Conservation (phyloP, 2,888 invertebrate species). For the Protodeltote pygarga region DNA sequence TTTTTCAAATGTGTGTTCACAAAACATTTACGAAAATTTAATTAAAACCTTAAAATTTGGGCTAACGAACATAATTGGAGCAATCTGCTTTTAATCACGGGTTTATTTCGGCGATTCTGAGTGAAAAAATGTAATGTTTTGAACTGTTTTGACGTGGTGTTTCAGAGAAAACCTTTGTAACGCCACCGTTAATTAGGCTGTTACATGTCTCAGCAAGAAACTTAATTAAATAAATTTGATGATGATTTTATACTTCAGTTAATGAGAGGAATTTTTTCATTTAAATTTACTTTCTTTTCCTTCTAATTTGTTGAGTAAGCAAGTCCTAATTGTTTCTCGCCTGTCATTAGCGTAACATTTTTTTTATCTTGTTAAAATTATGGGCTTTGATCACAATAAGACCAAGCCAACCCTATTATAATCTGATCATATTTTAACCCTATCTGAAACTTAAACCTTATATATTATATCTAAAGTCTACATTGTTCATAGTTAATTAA, state of each 20-base stretch:
- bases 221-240: not conserved
- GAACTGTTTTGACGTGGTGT: not conserved
- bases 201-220: not conserved
- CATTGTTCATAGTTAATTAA: too few relatives aligned
- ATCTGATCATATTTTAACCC: too few relatives aligned
- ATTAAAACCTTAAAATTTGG: conserved; percentile 45
- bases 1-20: conserved; percentile 27
- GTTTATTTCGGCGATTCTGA: conserved; percentile 28
- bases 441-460: too few relatives aligned
- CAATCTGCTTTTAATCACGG: conserved; percentile 36
- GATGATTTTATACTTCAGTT: not conserved
- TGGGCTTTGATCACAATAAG: too few relatives aligned
- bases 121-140: conserved; percentile 17
- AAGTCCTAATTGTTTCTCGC: too few relatives aligned
- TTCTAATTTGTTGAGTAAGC: too few relatives aligned
- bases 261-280: too few relatives aligned
- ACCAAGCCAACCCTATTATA: too few relatives aligned
- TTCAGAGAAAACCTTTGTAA: not conserved
- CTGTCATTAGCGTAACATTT: too few relatives aligned
- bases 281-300: too few relatives aligned
- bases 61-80: conserved; percentile 46
- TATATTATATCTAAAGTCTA: too few relatives aligned
- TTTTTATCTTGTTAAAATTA: too few relatives aligned
- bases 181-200: conserved; percentile 5
- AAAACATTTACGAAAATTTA: conserved; percentile 35